These are phyloP conservation scores for Trichoplusia ni DNA, from an alignment of 1,140 invertebrate species.

Conservation along the genomic window DNA sequence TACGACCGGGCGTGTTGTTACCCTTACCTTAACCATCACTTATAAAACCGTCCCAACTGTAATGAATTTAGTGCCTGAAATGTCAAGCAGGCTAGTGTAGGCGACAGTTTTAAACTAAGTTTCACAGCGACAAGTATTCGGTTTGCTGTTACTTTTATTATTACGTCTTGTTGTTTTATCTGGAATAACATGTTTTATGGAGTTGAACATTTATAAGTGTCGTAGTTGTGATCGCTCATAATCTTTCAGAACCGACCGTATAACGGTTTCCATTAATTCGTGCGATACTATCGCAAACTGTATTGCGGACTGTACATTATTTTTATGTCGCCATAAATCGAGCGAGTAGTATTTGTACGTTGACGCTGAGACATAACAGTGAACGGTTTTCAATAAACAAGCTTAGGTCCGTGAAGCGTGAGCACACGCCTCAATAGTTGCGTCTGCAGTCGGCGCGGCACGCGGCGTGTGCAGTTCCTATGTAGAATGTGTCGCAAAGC, in stretches of 20 bases:
- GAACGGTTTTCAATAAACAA: constrained; percentile 57
- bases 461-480: constrained; percentile 46
- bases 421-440: constrained; percentile 50
- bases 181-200: background rate
- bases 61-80: constrained; percentile 46
- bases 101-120: constrained; percentile 29
- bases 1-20: constrained; percentile 44
- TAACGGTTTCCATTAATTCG: constrained; percentile 16
- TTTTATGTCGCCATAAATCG: constrained; percentile 38
- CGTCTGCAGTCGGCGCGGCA: constrained; percentile 53
- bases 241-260: background rate
- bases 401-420: constrained; percentile 54
- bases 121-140: constrained; percentile 7
- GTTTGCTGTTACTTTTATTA: background rate
- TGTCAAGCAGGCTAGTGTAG: constrained; percentile 32
- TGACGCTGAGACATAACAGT: constrained; percentile 44
- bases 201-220: background rate
- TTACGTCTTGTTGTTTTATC: background rate
- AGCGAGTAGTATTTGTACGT: constrained; percentile 19
- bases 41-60: constrained; percentile 51
- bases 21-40: constrained; percentile 44
- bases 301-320: constrained; percentile 30
- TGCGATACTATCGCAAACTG: constrained; percentile 15
- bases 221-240: background rate
- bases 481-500: constrained; percentile 64